A percentile compares a stretch with the other conserved stretches of the same genome.
phyloP scores from a whole-genome alignment of 2,113 vertebrate genomes.

The Bothrops jararaca region DNA sequence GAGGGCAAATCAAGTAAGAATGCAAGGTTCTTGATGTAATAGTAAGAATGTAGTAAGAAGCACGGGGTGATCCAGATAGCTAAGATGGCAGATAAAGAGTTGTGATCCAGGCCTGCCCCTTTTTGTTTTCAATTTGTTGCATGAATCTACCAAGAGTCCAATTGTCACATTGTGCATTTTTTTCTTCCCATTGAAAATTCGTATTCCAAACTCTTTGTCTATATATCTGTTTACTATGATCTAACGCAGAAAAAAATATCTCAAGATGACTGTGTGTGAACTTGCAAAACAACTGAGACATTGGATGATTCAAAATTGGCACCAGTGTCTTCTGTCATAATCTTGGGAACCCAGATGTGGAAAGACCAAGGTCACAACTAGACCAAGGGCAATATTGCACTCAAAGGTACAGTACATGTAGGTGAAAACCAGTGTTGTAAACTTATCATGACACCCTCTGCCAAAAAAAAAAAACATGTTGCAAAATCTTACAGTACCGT shows the following conservation, averaged over 20 bases:
- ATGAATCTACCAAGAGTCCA: not conserved
- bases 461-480: not conserved
- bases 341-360: not conserved
- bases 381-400: not conserved
- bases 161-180: not conserved
- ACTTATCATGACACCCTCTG: not conserved
- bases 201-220: not conserved
- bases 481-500: not conserved
- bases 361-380: not conserved
- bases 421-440: not conserved
- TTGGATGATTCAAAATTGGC: not conserved
- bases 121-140: not conserved
- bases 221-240: not conserved
- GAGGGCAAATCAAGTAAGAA: not conserved
- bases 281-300: not conserved
- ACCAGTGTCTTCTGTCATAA: not conserved
- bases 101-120: not conserved
- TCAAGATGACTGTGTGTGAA: not conserved
- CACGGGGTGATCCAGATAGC: not conserved
- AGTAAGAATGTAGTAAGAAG: not conserved
- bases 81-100: not conserved
- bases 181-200: not conserved
- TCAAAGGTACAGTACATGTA: not conserved
- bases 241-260: not conserved
- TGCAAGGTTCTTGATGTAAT: not conserved